Percentiles rank a stretch among this genome's conserved stretches.
Conservation (phyloP, 2,888 invertebrate species). For the Hemaris fuciformis region DNA sequence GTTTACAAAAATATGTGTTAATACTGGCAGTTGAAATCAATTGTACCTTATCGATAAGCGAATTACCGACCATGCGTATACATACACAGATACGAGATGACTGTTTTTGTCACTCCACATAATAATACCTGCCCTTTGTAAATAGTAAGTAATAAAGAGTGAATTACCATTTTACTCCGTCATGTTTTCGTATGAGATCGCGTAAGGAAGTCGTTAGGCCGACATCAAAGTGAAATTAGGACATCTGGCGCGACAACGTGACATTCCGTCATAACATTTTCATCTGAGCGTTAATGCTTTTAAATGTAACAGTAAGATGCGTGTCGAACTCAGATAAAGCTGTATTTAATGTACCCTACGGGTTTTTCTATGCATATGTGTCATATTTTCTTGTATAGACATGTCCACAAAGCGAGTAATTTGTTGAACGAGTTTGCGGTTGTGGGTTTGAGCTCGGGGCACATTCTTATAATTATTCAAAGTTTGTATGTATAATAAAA, state of each 20-base stretch:
- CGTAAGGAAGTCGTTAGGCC: constrained; percentile 3
- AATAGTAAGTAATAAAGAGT: not conserved
- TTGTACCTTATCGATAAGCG: too few relatives aligned
- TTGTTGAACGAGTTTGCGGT: too few relatives aligned
- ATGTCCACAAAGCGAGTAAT: too few relatives aligned
- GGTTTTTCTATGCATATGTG: not conserved
- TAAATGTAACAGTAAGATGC: not conserved
- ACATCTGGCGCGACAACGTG: not conserved
- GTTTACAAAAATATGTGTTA: too few relatives aligned
- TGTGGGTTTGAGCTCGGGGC: too few relatives aligned
- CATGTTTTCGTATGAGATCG: not conserved
- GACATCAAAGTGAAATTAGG: constrained; percentile 2
- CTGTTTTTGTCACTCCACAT: too few relatives aligned
- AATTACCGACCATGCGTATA: too few relatives aligned
- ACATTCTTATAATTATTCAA: too few relatives aligned
- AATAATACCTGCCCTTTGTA: too few relatives aligned
- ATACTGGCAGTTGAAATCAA: too few relatives aligned
- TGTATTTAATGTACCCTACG: not conserved
- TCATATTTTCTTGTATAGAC: not conserved
- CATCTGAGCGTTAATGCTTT: not conserved
- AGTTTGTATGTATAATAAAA: too few relatives aligned
- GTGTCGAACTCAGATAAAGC: not conserved
- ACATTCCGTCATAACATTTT: not conserved
- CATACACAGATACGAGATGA: too few relatives aligned
- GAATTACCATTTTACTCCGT: not conserved